Base-by-base conservation (phyloP, 2,797 vertebrate genomes). In the Acrossocheilus wenchowensis region DNA sequence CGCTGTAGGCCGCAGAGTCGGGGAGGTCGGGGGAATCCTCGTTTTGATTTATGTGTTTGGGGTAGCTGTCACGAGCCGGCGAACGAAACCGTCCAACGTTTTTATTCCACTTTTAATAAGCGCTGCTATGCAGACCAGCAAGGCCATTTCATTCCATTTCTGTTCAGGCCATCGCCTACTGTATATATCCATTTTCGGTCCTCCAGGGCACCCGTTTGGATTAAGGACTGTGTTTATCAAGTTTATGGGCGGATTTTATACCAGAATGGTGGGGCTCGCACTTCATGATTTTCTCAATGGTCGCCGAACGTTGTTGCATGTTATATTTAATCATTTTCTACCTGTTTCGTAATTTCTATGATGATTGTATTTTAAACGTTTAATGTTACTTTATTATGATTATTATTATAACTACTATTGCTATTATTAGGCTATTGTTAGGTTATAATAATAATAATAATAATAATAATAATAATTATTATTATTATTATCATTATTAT, bases 1-100 rank as follows among this genome's bases (percentile, higher is more conserved):
- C 87, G 92, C 93, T 87, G 90, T 88, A 93, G 93, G 94, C 94
- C 93, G 84, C 92, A 91, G 89, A 90, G 88, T 92, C 87, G 91
- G 92, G 88, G 93, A 94, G 95, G 95, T 95, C 94, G 94, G 90
- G 89, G 93, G 93, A 93, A 94, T 92, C 93, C 92, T 90, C 92
- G 86, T 89, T 92, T 93, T 95, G 95, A 96, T 97, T 96, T 96
- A 96, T 97, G 95, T 95, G 93, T 94, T 93, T 94, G 92, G 93
- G 92, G 92, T 93, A 94, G 94, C 93, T 96, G 95, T 95, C 95
- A 95, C 92, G 89, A 94, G 94, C 92, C 68, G 93, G 90, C 60
- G 92, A 88, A 92, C 92, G 93, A 91, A 91, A 89, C 93, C 89
- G 91, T 88, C 91, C 90, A 92, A 93, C 94, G 90, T 94, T 96